phyloP scores from a whole-genome alignment of 2,888 invertebrate species.

The Caenorhabditis doughertyi region DNA sequence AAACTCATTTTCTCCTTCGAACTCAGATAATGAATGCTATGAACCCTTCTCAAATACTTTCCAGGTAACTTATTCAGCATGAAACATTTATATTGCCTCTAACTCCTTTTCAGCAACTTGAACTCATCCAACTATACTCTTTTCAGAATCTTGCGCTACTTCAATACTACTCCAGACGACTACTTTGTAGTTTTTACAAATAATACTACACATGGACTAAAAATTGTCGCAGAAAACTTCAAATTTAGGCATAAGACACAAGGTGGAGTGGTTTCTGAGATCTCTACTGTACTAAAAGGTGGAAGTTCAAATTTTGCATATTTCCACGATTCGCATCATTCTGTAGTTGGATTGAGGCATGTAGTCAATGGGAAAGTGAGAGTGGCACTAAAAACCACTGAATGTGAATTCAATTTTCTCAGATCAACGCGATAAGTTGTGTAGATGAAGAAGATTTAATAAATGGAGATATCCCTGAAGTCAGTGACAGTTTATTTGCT shows the following conservation, averaged over 20 bases:
- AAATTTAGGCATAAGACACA: slow-evolving; percentile 60
- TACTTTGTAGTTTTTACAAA: slow-evolving; percentile 95
- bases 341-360: slow-evolving; percentile 94
- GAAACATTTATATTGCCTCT: too few species aligned
- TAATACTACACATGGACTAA: slow-evolving; percentile 92
- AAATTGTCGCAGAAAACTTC: slow-evolving; percentile 91
- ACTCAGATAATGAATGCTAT: too few species aligned
- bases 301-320: slow-evolving; percentile 65
- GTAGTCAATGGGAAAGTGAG: slow-evolving; percentile 84
- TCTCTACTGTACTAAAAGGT: slow-evolving; percentile 15
- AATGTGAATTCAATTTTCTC: background rate
- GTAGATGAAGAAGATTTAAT: slow-evolving; percentile 32
- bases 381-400: background rate
- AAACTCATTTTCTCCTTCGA: too few species aligned
- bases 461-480: slow-evolving; percentile 26
- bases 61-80: too few species aligned
- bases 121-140: background rate
- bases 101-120: too few species aligned
- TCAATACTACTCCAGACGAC: slow-evolving; percentile 89
- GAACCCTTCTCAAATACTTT: too few species aligned
- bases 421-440: slow-evolving; percentile 62
- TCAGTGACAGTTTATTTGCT: slow-evolving; percentile 86
- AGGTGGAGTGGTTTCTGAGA: slow-evolving; percentile 8
- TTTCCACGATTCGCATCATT: slow-evolving; percentile 94
- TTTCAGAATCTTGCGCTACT: slow-evolving; percentile 89